Evolutionary conservation across 1,140 invertebrate genomes (phyloP).

Genomic region (Ceratitis capitata): DNA sequence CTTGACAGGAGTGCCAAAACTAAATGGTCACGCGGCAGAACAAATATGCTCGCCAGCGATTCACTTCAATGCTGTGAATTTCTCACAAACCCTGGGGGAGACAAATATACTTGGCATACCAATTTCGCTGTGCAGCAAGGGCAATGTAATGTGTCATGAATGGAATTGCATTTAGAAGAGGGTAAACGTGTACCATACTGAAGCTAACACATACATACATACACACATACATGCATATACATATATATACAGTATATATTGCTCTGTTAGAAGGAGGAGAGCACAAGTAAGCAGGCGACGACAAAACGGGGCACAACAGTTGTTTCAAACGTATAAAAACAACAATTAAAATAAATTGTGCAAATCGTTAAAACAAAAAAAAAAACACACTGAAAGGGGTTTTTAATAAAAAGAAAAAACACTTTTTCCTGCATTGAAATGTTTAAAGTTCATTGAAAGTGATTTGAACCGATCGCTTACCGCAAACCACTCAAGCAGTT

Average conservation of each 20-base stretch:
- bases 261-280: background rate
- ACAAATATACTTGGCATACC: background rate
- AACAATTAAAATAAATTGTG: background rate
- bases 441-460: background rate
- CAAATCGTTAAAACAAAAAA: background rate
- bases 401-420: background rate
- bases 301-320: background rate
- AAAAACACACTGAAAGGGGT: slow-evolving; percentile 1
- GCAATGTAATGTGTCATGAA: background rate
- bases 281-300: background rate
- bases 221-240: no score
- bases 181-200: background rate
- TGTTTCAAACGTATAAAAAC: background rate
- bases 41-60: background rate
- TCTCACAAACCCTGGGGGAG: background rate
- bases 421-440: background rate
- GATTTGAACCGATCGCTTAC: background rate
- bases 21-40: slow-evolving; percentile 31
- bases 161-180: background rate
- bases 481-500: background rate
- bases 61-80: background rate
- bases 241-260: no score
- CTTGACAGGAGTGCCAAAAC: slow-evolving; percentile 7
- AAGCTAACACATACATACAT: no score
- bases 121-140: background rate